Evolutionary conservation across 2,113 vertebrate species (phyloP), one percentile per base, ranked within the genome.

Genomic region (Panthera uncia): DNA sequence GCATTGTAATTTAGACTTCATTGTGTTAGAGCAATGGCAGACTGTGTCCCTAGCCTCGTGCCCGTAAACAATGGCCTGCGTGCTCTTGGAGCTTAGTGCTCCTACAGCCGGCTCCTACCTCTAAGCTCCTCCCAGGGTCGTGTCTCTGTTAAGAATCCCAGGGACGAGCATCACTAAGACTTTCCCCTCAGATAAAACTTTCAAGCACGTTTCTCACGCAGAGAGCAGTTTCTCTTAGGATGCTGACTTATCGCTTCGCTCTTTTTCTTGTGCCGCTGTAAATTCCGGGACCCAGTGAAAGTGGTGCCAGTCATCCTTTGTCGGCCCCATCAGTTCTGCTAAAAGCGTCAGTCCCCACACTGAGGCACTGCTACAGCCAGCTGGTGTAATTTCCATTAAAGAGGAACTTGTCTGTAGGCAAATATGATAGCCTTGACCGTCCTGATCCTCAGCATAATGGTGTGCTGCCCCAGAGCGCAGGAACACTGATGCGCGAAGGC

Each of bases 381-480:
- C 25, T 23, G 31, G 4, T 65, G 7, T 78, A 33, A 66, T n/a
- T 41, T 10, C 38, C 55, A 0, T 74, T 29, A 50, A 29, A 2
- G 48, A 18, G 16, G 68, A 52, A 27, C 63, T 33, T 16, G 10
- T 38, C 38, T 29, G 7, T n/a, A 5, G 80, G 73, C 31, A 1
- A 7, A 2, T 1, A 1, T 0, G 21, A 4, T 25, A 3, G 29
- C 7, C 48, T 88, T 68, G 27, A 3, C 27, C 5, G 1, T 1
- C 29, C 2, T 4, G 16, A 21, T 41, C 29, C 16, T 83, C 36
- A 45, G 4, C 38, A 12, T 48, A 13, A 48, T 52, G 4, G 23
- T 2, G 0, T 33, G 27, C 38, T 41, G 27, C 68, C 55, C 1
- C 29, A 1, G 1, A 5, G 29, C 15, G 50, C 65, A 41, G 27